Base-by-base conservation (phyloP, 1,140 invertebrate genomes). In the Euura saliciscinereae region DNA sequence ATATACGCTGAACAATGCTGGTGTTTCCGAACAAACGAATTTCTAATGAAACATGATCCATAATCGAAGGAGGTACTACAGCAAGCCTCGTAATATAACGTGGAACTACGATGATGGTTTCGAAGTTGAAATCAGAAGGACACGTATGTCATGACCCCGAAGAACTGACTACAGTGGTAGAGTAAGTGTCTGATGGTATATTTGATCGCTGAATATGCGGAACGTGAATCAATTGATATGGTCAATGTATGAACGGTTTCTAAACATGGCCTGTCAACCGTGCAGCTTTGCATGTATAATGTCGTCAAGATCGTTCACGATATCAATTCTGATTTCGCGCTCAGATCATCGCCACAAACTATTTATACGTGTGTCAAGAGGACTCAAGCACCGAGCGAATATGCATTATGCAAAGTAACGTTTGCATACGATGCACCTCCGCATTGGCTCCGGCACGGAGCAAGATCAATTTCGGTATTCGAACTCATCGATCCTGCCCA, bases 391-490 rank as follows among this genome's bases (percentile, higher is more conserved):
- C 51, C 8, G 8, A 59, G 51, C 51, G n/a, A 59, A 59, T 59
- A 59, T 59, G 51, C 51, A 59, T 59, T 59, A 59, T 59, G 51
- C 51, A n/a, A 59, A 59, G n/a, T 59, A 10, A 59, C 51, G 51
- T 59, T 59, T 59, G 51, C 51, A 59, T n/a, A 59, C 8, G 51
- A 59, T 59, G 51, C 51, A 59, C 51, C n/a, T 59, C 51, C 51
- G 51, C 0, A 59, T 59, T 59, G 51, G 51, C 51, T n/a, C 51
- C 4, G 51, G 51, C 51, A 10, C 51, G 51, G 51, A 8, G n/a
- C 51, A 8, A 59, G 51, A 59, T 59, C 51, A 59, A 59, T 59
- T 59, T 59, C 51, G n/a, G 51, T 59, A 59, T 59, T 59, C n/a
- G 51, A 59, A 59, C 8, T n/a, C 51, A 59, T 59, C 51, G 51